phyloP scores from a whole-genome alignment of 2,113 vertebrate genomes.

The Cercopithecus mona region DNA sequence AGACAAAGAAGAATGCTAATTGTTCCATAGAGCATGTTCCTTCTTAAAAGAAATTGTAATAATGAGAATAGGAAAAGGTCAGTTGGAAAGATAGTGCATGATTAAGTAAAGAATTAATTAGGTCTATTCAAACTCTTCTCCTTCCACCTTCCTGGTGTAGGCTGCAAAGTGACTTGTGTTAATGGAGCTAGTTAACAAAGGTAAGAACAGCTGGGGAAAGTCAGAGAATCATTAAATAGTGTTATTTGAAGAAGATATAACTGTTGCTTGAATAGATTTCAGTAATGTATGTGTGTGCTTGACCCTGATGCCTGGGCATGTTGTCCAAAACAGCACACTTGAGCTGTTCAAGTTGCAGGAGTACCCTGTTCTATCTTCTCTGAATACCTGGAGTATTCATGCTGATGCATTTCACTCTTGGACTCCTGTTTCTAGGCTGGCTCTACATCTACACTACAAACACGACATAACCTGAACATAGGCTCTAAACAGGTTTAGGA shows the following conservation, averaged over 20 bases:
- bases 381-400: background rate
- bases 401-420: too few relatives aligned
- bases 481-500: background rate
- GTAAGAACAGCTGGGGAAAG: constrained; percentile 7
- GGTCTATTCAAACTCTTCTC: constrained; percentile 67
- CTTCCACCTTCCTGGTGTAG: constrained; percentile 60
- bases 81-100: constrained; percentile 23
- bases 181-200: constrained; percentile 67
- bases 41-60: constrained; percentile 59
- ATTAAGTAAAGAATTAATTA: constrained; percentile 73
- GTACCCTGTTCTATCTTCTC: background rate
- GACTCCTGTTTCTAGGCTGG: background rate
- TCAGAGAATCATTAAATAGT: constrained; percentile 19
- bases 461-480: background rate
- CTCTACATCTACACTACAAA: background rate
- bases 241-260: constrained; percentile 31
- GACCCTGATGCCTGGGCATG: constrained; percentile 22
- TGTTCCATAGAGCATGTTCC: constrained; percentile 60
- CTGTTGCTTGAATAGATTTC: constrained; percentile 17
- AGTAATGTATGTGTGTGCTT: background rate
- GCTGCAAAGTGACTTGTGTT: constrained; percentile 63
- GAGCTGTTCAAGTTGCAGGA: background rate
- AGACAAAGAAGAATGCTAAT: constrained; percentile 61
- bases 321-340: background rate
- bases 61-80: constrained; percentile 66